Percentiles rank a stretch among this genome's conserved stretches.
phyloP scores from a whole-genome alignment of 2,797 vertebrate species.

The Tolypeutes matacus region DNA sequence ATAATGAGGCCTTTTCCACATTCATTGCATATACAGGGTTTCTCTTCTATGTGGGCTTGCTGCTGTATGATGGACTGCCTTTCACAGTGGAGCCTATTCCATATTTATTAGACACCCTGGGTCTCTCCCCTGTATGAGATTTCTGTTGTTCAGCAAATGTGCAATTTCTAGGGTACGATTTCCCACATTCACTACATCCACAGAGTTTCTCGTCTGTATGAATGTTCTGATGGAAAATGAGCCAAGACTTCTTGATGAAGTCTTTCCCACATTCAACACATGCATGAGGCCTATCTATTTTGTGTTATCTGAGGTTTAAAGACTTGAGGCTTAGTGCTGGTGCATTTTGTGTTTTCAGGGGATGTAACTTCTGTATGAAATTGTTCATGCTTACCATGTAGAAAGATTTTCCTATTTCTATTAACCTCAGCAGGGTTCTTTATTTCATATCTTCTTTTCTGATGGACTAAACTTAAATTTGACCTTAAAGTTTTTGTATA shows the following conservation, averaged over 20 bases:
- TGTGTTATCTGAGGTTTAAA: neutral
- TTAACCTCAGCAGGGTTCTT: neutral
- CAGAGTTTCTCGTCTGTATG: no score
- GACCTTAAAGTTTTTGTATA: conserved; percentile 14
- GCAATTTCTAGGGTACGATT: conserved; percentile 58
- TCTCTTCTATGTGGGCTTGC: conserved; percentile 39
- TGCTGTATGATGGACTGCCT: neutral
- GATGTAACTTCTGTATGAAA: neutral
- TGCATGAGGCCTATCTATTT: neutral
- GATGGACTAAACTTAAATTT: conserved; percentile 5
- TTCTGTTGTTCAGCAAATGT: conserved; percentile 31
- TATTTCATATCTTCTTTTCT: conserved; percentile 26
- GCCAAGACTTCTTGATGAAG: neutral
- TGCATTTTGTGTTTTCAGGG: conserved; percentile 13
- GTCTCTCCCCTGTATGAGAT: conserved; percentile 14
- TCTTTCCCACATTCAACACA: neutral
- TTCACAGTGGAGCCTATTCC: conserved; percentile 15
- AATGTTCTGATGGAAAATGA: neutral
- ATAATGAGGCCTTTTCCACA: conserved; percentile 36
- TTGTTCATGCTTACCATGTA: neutral
- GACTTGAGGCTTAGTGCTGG: neutral
- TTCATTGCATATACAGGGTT: conserved; percentile 35
- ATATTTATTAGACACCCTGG: neutral
- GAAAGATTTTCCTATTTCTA: neutral
- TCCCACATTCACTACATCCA: neutral